Base-by-base conservation (phyloP, 2,797 vertebrate species). In the Acanthurus leucopareius region DNA sequence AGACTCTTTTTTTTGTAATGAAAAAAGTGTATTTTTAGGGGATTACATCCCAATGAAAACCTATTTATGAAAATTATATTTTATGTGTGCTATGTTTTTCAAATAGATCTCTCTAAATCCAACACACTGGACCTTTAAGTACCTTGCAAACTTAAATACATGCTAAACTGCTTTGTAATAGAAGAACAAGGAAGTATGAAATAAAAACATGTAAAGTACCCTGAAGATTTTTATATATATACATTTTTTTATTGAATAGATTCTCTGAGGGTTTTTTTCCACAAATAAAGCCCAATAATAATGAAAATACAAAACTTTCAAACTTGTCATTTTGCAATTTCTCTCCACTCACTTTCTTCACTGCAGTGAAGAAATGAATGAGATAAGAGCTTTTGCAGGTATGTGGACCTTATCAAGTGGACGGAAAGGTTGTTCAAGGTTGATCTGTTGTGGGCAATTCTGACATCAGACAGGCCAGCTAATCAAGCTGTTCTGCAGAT, bases 341-440 rank as follows among this genome's bases (percentile, higher is more conserved):
- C 38, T 79, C 65, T 75, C 45, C 38, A 44, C 58, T 79, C 75
- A 28, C n/a, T 68, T 75, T 74, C 57, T 65, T 66, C 63, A 67
- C 68, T 3, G 69, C 71, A 53, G 51, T 49, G 81, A 88, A 89
- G 56, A 70, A 86, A 75, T 74, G 79, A 87, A 80, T 32, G 77
- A 87, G 77, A 88, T 84, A 88, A 85, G 82, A 80, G 83, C 85
- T 80, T 81, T 74, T 22, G 20, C 72, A 84, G 79, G 82, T 87
- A 83, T 88, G 85, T 81, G 86, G 89, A 89, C 86, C 76, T 90
- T 81, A 91, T 92, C 88, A 86, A 87, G 84, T 86, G 79, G 80
- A 84, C 54, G 20, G 68, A 91, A 84, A 92, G 89, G 90, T 92
- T 90, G 80, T 80, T 89, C 89, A 92, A 93, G 91, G 93, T 91